Base-by-base conservation (phyloP, 2,113 vertebrate genomes). In the Emydocephalus ijimae region DNA sequence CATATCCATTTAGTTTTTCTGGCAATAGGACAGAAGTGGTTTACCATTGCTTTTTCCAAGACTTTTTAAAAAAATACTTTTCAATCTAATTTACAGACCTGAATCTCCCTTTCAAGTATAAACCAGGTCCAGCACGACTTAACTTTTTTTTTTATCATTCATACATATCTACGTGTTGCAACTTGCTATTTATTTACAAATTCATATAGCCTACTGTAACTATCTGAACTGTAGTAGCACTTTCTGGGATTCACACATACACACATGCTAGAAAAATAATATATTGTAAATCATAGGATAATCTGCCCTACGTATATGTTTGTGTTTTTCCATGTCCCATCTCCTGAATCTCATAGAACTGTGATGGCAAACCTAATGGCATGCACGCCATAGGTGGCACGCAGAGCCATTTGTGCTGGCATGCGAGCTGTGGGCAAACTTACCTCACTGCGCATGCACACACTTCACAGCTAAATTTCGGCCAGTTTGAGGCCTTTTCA, bases 211-310 rank as follows among this genome's bases (percentile, higher is more conserved):
- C 74, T 86, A 61, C 45, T 86, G 74, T 86, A 45, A 87, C 55
- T 61, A 90, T 90, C 55, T 86, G n/a, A 86, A 59, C 45, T 45
- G 57, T 89, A 88, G 88, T 69, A 92, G 43, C 20, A 3, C 61
- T 92, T 89, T 89, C 45, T 26, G 12, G 74, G 92, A 90, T 86
- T 90, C 61, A 56, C 69, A 15, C 29, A 15, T 1, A 34, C 12
- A n/a, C 50, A 12, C 64, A 81, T 55, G 50, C 52, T 85, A 23
- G 43, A 39, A 21, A 86, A 90, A 61, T 64, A 45, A 20, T 10
- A 92, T 90, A 74, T 86, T 90, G 55, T 92, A 92, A 90, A 61
- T 61, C 55, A 61, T 29, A 61, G 29, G 85, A 90, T 54, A 52
- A 86, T 56, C 52, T 90, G 45, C n/a, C 92, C 5, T 5, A n/a